These are phyloP conservation scores for Oreochromis mossambicus DNA, from an alignment of 2,797 vertebrate species.

Conservation along the genomic window DNA sequence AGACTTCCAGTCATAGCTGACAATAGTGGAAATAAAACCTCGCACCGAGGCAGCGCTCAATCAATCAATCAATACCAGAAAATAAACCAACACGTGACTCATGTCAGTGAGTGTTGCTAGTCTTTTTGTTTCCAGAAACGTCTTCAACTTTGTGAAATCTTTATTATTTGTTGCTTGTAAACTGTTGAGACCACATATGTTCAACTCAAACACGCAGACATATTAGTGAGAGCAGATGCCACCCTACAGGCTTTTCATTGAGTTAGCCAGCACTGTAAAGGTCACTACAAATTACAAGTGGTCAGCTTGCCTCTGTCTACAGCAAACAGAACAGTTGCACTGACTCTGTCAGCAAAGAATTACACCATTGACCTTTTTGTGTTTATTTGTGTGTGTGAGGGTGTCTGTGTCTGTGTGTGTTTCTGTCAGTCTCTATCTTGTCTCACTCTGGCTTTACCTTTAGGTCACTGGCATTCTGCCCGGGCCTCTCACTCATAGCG, in stretches of 20 bases:
- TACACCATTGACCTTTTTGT: slow-evolving; percentile 60
- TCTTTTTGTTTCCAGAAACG: background rate
- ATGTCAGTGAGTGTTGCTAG: rapidly evolving
- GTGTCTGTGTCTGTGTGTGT: background rate
- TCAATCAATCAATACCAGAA: background rate
- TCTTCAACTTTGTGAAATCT: background rate
- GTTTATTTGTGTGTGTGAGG: background rate
- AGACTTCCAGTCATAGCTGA: background rate
- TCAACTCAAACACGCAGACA: background rate
- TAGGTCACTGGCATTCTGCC: slow-evolving; percentile 45
- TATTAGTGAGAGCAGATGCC: slow-evolving; percentile 20
- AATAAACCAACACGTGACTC: background rate
- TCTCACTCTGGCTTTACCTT: slow-evolving; percentile 11
- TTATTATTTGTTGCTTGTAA: background rate
- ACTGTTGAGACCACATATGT: background rate
- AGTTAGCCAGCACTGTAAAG: slow-evolving; percentile 40
- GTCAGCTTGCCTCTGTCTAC: slow-evolving; percentile 43
- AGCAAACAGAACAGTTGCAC: slow-evolving; percentile 21
- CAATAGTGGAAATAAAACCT: background rate
- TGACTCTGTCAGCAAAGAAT: slow-evolving; percentile 34
- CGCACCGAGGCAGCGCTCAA: background rate
- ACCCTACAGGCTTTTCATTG: slow-evolving; percentile 39
- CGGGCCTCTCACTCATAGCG: slow-evolving; percentile 3
- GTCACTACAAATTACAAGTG: slow-evolving; percentile 64
- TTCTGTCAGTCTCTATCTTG: slow-evolving; percentile 23